Conservation (phyloP, 37 sponge, comb jelly and placozoan genomes). For the Corticium candelabrum region DNA sequence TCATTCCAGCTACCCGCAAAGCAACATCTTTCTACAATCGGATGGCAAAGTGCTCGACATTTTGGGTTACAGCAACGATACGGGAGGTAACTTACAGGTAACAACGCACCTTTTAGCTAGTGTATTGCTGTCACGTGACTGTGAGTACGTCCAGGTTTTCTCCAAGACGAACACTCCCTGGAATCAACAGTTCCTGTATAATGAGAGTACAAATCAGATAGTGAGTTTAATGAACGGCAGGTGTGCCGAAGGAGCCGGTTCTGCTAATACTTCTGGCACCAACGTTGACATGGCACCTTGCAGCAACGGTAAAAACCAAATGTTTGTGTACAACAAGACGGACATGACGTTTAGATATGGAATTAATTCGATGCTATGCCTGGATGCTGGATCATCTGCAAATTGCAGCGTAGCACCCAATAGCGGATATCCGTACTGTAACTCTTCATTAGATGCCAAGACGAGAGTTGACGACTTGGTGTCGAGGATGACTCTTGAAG, state of each 20-base stretch:
- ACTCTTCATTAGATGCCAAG: neutral
- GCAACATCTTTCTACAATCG: neutral
- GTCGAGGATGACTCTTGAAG: neutral
- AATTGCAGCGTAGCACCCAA: neutral
- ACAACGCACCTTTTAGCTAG: too few relatives aligned
- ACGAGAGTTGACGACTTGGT: neutral
- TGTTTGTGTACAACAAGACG: constrained; percentile 1
- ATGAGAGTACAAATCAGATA: neutral
- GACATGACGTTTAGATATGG: neutral
- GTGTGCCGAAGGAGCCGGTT: neutral
- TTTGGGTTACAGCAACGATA: neutral
- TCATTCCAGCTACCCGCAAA: neutral
- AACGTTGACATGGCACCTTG: neutral
- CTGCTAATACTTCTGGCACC: neutral
- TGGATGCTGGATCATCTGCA: neutral
- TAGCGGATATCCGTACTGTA: neutral
- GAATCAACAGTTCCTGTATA: constrained; percentile 8
- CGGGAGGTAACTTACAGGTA: constrained; percentile 9
- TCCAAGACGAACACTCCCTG: neutral
- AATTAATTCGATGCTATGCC: neutral
- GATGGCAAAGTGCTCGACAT: neutral
- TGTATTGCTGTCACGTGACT: too few relatives aligned
- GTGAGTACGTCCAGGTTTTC: too few relatives aligned
- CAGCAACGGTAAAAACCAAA: neutral
- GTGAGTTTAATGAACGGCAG: neutral